Evolutionary conservation across 2,113 vertebrate species (phyloP).

Genomic region (Eidolon helvum): DNA sequence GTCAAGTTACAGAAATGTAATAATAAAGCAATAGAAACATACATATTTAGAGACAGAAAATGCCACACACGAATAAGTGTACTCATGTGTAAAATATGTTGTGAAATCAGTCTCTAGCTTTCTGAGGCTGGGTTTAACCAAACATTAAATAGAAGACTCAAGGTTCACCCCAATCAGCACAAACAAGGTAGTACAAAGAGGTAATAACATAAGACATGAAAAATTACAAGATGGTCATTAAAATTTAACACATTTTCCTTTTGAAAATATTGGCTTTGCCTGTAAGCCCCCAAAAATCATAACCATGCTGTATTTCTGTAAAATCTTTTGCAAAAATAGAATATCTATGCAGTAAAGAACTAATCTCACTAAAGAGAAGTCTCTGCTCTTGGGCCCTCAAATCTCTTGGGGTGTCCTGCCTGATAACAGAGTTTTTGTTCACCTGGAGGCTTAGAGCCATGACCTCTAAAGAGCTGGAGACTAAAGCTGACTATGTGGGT

Average conservation of each 20-base stretch:
- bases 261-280: not conserved
- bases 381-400: not conserved
- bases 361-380: not conserved
- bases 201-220: not conserved
- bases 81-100: not conserved
- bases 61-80: not conserved
- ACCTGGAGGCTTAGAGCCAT: not conserved
- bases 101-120: not conserved
- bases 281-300: not conserved
- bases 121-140: not conserved
- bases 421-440: not conserved
- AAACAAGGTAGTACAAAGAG: not conserved
- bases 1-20: slow-evolving; percentile 17
- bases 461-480: not conserved
- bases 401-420: not conserved
- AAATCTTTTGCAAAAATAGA: not conserved
- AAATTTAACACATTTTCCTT: not conserved
- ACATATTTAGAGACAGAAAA: not conserved
- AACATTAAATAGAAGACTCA: not conserved
- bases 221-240: slow-evolving; percentile 16
- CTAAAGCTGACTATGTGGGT: not conserved
- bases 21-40: not conserved
- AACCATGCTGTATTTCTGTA: not conserved
- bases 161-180: not conserved
- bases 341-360: not conserved